Conservation (phyloP, 2,888 invertebrate genomes). For the Hypercompe scribonia region DNA sequence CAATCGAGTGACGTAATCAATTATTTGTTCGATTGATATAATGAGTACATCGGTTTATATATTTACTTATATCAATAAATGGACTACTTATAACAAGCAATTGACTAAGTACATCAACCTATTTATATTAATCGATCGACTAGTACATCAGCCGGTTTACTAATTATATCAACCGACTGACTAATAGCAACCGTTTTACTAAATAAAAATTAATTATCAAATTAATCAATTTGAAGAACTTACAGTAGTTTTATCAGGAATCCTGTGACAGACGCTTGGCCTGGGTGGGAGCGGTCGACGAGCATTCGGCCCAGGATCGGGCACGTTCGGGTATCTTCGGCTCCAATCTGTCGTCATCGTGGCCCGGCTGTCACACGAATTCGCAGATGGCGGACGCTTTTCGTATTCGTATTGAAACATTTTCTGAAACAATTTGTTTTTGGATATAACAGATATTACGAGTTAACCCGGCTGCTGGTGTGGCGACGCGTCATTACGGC, state of each 20-base stretch:
- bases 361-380: conserved; percentile 61
- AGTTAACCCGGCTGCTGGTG: too few species aligned
- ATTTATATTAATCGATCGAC: neutral
- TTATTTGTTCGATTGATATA: too few species aligned
- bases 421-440: conserved; percentile 30
- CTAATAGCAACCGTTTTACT: neutral
- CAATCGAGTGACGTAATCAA: neutral
- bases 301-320: conserved; percentile 52
- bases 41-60: too few species aligned
- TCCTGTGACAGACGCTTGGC: conserved; percentile 61
- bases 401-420: conserved; percentile 82
- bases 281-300: conserved; percentile 73
- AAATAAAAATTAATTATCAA: too few species aligned
- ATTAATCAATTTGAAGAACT: conserved; percentile 44
- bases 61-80: neutral
- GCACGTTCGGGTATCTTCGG: conserved; percentile 49
- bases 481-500: too few species aligned
- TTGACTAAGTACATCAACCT: neutral
- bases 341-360: conserved; percentile 65
- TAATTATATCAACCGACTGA: neutral
- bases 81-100: neutral
- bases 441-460: too few species aligned
- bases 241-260: conserved; percentile 72
- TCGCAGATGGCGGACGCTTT: conserved; percentile 68
- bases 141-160: neutral